Percentiles rank a stretch among this genome's conserved stretches.
Evolutionary conservation across 2,888 invertebrate genomes (phyloP).

Genomic region (Stenodera caucasica): DNA sequence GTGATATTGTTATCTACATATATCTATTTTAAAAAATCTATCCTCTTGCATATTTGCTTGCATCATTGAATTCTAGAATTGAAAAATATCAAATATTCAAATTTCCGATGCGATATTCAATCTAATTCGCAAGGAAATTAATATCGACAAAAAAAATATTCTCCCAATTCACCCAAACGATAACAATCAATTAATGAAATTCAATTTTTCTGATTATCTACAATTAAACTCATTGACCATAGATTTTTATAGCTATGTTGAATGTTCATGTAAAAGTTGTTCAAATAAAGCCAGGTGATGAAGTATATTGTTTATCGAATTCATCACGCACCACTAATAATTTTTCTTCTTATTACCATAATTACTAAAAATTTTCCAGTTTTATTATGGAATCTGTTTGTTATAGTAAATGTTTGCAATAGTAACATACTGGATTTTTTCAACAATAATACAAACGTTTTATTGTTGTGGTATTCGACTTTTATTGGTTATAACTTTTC

Average conservation of each 20-base stretch:
- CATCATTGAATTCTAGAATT: not conserved
- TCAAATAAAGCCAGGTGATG: slow-evolving; percentile 19
- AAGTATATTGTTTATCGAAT: slow-evolving; percentile 24
- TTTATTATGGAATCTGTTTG: slow-evolving; percentile 19
- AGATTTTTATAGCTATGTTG: not conserved
- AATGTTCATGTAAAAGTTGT: not conserved
- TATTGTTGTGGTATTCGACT: slow-evolving; percentile 8
- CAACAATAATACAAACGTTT: slow-evolving; percentile 23
- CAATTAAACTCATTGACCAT: not conserved
- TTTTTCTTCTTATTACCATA: slow-evolving; percentile 22
- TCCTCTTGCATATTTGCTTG: slow-evolving; percentile 7
- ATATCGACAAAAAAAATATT: not conserved
- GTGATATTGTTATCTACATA: slow-evolving; percentile 20
- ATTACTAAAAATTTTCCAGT: slow-evolving; percentile 18
- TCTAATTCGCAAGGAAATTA: not conserved
- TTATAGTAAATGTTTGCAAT: not conserved
- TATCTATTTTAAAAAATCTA: slow-evolving; percentile 15
- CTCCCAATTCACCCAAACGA: too few relatives aligned
- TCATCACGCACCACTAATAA: slow-evolving; percentile 27
- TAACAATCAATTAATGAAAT: too few relatives aligned
- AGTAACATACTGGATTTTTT: slow-evolving; percentile 18
- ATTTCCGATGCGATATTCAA: not conserved
- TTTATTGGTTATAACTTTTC: slow-evolving; percentile 1
- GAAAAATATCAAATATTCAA: not conserved
- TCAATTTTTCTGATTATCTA: not conserved